Evolutionary conservation across 2,797 vertebrate species (phyloP).

Genomic region (Anguilla pacifica): DNA sequence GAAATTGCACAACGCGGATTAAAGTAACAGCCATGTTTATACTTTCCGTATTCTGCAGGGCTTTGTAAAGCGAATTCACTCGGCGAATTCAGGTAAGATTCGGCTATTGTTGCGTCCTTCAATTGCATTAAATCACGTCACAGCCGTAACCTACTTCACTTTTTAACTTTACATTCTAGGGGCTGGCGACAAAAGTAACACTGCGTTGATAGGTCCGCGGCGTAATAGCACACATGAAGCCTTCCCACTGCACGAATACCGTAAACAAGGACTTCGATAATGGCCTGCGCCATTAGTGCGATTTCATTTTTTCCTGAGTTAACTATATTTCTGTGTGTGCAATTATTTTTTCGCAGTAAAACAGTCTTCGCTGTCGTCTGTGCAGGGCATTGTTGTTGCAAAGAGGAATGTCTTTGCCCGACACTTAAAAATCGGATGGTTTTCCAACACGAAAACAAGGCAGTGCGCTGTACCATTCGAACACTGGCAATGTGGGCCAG

Average conservation of each 20-base stretch:
- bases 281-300: neutral
- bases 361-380: neutral
- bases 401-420: neutral
- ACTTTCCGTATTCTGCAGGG: conserved; percentile 21
- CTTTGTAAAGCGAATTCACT: conserved; percentile 14
- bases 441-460: neutral
- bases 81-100: conserved; percentile 25
- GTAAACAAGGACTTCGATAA: neutral
- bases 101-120: neutral
- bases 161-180: conserved; percentile 19
- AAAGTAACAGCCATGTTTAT: conserved; percentile 31
- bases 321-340: neutral
- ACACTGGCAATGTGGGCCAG: neutral
- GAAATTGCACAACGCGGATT: conserved; percentile 38
- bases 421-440: neutral
- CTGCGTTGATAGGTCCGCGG: neutral
- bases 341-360: neutral
- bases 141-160: neutral
- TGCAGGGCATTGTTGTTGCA: neutral
- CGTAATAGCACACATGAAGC: neutral
- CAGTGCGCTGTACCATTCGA: neutral
- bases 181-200: conserved; percentile 2
- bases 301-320: neutral
- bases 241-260: neutral
- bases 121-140: conserved; percentile 9